These are phyloP conservation scores for Cyclophora punctaria DNA, from an alignment of 2,888 invertebrate species.

Conservation along the genomic window DNA sequence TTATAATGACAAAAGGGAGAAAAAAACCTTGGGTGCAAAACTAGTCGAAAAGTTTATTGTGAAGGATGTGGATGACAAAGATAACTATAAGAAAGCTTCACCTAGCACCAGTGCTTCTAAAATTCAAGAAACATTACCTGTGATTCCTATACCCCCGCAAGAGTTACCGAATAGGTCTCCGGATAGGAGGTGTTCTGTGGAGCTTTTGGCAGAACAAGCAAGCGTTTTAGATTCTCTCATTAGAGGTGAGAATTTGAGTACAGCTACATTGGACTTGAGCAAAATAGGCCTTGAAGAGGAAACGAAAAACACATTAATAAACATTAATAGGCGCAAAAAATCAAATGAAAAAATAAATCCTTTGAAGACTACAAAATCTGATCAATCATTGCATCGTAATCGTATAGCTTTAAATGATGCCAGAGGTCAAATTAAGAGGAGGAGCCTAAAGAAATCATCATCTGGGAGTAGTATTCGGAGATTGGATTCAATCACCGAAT, in stretches of 20 bases:
- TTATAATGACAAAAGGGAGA: slow-evolving; percentile 68
- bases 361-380: slow-evolving; percentile 62
- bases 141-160: slow-evolving; percentile 14
- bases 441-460: slow-evolving; percentile 59
- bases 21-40: slow-evolving; percentile 82
- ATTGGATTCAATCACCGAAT: slow-evolving; percentile 64
- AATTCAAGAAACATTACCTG: slow-evolving; percentile 12
- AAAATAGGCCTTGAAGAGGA: slow-evolving; percentile 48
- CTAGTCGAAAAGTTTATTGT: slow-evolving; percentile 85
- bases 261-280: slow-evolving; percentile 57
- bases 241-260: slow-evolving; percentile 69
- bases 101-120: slow-evolving; percentile 11
- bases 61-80: slow-evolving; percentile 69
- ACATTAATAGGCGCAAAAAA: slow-evolving; percentile 27
- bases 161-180: slow-evolving; percentile 34
- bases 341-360: slow-evolving; percentile 32
- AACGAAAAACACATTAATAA: slow-evolving; percentile 5
- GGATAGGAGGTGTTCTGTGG: slow-evolving; percentile 73
- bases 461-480: slow-evolving; percentile 60
- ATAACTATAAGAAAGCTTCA: slow-evolving; percentile 13
- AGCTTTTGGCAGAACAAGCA: slow-evolving; percentile 74
- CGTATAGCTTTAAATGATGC: slow-evolving; percentile 38
- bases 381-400: slow-evolving; percentile 56
- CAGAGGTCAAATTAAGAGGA: slow-evolving; percentile 31
- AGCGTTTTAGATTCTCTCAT: slow-evolving; percentile 69